Percentiles rank a stretch among this genome's conserved stretches.
Conservation (phyloP, 37 sponge, comb jelly and placozoan genomes). For the Trichoplax adhaerens region DNA sequence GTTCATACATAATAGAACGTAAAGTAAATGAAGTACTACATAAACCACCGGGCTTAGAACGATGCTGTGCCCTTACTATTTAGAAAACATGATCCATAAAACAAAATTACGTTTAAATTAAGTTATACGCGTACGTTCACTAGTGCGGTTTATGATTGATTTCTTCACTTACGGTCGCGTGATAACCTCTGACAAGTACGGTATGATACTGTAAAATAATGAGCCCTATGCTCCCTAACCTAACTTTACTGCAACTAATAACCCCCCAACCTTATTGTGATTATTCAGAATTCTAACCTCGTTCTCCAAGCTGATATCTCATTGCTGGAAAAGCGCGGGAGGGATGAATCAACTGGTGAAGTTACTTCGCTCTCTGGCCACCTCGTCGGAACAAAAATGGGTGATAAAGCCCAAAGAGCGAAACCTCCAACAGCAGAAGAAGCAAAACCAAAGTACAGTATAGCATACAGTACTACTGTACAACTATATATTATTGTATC, state of each 20-base stretch:
- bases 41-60: too few species aligned
- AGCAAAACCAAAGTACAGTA: background rate
- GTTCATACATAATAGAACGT: background rate
- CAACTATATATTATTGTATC: too few species aligned
- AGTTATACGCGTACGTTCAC: too few species aligned
- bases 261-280: background rate
- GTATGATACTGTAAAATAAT: too few species aligned
- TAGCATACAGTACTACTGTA: too few species aligned
- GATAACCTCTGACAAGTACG: too few species aligned
- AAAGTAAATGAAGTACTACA: too few species aligned
- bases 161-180: too few species aligned
- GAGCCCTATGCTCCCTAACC: background rate
- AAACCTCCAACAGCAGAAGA: slow-evolving; percentile 37
- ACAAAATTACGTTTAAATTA: too few species aligned
- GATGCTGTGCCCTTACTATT: too few species aligned
- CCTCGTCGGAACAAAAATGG: slow-evolving; percentile 66
- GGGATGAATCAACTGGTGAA: slow-evolving; percentile 97
- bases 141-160: too few species aligned
- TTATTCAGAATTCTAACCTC: slow-evolving; percentile 76
- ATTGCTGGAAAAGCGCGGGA: slow-evolving; percentile 58
- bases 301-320: slow-evolving; percentile 92
- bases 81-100: too few species aligned
- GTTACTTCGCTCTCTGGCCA: slow-evolving; percentile 86
- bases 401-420: slow-evolving; percentile 49
- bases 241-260: background rate